Evolutionary conservation across 2,888 invertebrate species (phyloP), one percentile per base, ranked within the genome.

Genomic region (Trichogramma dendrolimi): DNA sequence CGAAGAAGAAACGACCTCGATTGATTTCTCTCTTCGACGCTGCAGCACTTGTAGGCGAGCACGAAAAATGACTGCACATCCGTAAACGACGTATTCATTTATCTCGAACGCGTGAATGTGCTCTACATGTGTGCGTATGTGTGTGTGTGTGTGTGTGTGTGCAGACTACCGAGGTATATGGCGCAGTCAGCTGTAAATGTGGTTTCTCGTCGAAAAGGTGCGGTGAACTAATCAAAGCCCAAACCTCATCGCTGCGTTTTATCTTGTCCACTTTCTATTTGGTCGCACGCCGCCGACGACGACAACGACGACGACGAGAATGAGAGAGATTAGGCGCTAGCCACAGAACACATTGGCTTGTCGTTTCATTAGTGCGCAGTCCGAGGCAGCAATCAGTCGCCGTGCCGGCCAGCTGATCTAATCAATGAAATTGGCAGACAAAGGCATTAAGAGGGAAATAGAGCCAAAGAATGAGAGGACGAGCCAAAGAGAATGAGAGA

Each of bases 341-440:
- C 71, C 71, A 27, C 27, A 27, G 27, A 27, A 27, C 27, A 27
- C 27, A 27, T 27, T 27, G 27, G 27, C 68, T 68, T 69, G 71
- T 72, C 76, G 73, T 78, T 78, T 78, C 76, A 78, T 78, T 78
- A 78, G 76, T 73, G 71, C 71, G 70, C 27, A 27, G 27, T 27
- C 2, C 27, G 27, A 27, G 71, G 70, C 43, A 14, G 71, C 73
- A 74, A 77, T 75, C 75, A 74, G 73, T 70, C 67, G 68, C 27
- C 63, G 64, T 64, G 64, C 57, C 54, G 50, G 55, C 42, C 62
- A 10, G 48, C 48, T 70, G 64, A 71, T 72, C 76, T 75, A 77
- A 79, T 79, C 78, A 77, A 76, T 76, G 78, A 72, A 77, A 77
- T 78, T 78, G 77, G 73, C 71, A 76, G 78, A 76, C 77, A 77